A percentile compares a stretch with the other conserved stretches of the same genome.
These are phyloP conservation scores for Megaceryle torquata DNA, from an alignment of 2,113 vertebrate species.

Conservation along the genomic window DNA sequence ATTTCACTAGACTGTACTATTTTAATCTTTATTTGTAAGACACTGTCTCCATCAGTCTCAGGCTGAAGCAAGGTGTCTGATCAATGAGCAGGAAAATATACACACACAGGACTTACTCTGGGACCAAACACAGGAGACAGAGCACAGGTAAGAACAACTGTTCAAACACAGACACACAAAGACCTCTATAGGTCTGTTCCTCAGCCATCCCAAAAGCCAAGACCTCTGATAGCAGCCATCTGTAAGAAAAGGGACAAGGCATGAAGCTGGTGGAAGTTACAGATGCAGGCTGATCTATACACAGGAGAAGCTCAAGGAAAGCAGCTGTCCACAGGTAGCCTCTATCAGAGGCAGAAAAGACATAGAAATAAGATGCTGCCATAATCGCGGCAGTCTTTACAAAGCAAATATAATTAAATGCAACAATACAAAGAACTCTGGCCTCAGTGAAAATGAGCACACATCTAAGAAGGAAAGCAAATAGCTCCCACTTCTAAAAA, in stretches of 20 bases:
- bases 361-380: conserved; percentile 7
- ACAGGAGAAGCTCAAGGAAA: background rate
- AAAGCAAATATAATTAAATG: conserved; percentile 57
- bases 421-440: conserved; percentile 24
- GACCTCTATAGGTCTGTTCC: background rate
- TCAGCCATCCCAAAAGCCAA: background rate
- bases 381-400: conserved; percentile 35
- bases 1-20: conserved; percentile 7
- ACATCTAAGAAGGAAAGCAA: conserved; percentile 53
- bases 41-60: background rate
- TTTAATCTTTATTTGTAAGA: conserved; percentile 18
- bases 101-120: background rate
- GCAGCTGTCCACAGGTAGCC: background rate
- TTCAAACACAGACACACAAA: background rate
- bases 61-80: background rate
- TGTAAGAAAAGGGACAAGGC: background rate
- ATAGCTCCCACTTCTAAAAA: conserved; percentile 45
- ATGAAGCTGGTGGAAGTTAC: background rate
- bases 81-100: conserved; percentile 15
- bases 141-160: background rate
- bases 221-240: background rate
- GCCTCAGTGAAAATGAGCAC: conserved; percentile 16
- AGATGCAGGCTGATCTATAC: background rate
- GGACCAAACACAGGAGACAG: background rate
- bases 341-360: background rate